Evolutionary conservation across 2,888 invertebrate species (phyloP), one percentile per base, ranked within the genome.

Genomic region (Drosophila mimica): DNA sequence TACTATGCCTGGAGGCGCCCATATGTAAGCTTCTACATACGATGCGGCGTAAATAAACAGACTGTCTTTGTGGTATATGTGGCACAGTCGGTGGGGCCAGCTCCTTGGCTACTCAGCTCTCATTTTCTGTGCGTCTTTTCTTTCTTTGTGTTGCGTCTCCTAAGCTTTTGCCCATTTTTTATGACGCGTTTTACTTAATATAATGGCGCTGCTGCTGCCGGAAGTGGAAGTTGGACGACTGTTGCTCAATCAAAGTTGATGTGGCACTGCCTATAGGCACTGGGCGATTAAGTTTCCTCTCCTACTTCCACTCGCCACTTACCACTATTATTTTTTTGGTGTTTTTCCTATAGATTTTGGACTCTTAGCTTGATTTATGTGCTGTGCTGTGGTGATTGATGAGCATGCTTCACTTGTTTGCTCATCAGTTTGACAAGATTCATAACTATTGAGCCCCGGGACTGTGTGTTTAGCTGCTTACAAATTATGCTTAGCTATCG

Each of bases 11-110:
- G 90, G 85, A 86, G 91, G 90, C 88, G 78, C 88, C 90, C 91
- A 92, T 92, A 92, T 92, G 92, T 90, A 92, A 90, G 91, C 87
- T 86, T 76, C 85, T 91, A 92, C 92, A 93, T 92, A 93, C 92
- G 92, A 92, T 92, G 89, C 91, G 88, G 91, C 88, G 92, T 91
- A 93, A 92, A 92, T 92, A 92, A 93, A 90, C 90, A 88, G 83
- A 88, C 91, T 91, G 90, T 85, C 89, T 87, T 88, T 90, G 89
- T 87, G 28, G 56, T 40, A 56, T 56, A 82, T 83, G 76, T 70
- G 79, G 61, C 65, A 48, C 25, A 66, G 76, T 51, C 59, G 36
- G 57, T 61, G 61, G 54, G 68, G 46, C 52, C 58, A 52, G 25
- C 46, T 15, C 15, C 15, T 46, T 31, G 36, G 13, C 33, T n/a